Conservation (phyloP, 2,797 vertebrate species). For the Tragopan temminckii region DNA sequence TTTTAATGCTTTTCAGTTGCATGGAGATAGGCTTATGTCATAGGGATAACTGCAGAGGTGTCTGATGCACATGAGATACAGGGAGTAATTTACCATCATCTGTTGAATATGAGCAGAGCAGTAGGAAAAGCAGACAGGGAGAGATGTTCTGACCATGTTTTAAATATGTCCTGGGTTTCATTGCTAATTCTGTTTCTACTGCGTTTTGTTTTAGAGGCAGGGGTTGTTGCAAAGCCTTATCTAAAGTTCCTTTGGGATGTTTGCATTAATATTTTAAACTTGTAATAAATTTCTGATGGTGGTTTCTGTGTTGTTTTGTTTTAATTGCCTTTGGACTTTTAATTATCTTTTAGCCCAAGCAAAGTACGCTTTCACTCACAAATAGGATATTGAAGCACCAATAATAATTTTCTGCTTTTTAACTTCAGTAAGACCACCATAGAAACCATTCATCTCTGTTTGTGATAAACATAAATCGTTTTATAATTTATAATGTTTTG, state of each 20-base stretch:
- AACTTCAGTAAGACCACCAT: background rate
- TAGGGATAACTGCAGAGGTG: background rate
- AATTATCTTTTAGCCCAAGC: conserved; percentile 46
- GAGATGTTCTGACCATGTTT: background rate
- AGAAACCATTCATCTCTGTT: background rate
- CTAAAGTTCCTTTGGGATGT: background rate
- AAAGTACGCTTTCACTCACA: background rate
- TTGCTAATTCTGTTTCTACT: background rate
- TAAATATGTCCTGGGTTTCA: conserved; percentile 8
- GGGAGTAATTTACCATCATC: background rate
- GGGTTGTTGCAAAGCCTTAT: background rate
- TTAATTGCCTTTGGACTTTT: conserved; percentile 4
- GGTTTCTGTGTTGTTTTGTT: background rate
- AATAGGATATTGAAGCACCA: conserved; percentile 19
- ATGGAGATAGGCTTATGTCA: background rate
- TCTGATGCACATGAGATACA: background rate
- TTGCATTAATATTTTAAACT: conserved; percentile 49
- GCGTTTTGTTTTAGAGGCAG: conserved; percentile 20
- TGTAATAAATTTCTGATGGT: conserved; percentile 1
- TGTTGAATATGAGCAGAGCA: background rate
- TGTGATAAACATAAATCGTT: conserved; percentile 38
- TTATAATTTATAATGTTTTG: background rate
- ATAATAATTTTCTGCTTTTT: conserved; percentile 12
- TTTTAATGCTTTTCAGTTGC: background rate
- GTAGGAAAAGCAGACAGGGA: background rate